A percentile compares a stretch with the other conserved stretches of the same genome.
phyloP scores from a whole-genome alignment of 2,888 invertebrate species.

The Pomacea canaliculata region DNA sequence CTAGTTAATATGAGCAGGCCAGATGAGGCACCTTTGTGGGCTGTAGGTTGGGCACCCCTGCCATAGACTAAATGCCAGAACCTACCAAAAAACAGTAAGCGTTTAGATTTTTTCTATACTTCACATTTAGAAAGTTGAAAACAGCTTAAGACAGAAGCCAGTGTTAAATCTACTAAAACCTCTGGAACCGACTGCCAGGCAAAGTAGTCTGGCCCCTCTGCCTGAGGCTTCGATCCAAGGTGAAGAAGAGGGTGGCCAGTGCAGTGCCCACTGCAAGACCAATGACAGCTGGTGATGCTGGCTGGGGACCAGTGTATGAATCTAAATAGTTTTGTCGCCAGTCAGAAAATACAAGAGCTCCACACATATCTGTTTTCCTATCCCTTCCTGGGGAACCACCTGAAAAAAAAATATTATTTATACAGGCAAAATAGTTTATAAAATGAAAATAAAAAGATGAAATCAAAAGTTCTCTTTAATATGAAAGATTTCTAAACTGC shows the following conservation, averaged over 20 bases:
- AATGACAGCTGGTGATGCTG: slow-evolving; percentile 34
- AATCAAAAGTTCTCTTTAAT: neutral
- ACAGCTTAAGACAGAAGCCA: too few species aligned
- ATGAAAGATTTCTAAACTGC: too few species aligned
- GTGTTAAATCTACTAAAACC: slow-evolving; percentile 13
- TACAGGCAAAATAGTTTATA: neutral
- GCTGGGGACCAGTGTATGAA: slow-evolving; percentile 29
- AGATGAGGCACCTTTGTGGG: too few species aligned
- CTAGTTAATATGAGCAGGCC: too few species aligned
- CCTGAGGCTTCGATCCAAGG: slow-evolving; percentile 35
- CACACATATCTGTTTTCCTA: slow-evolving; percentile 24
- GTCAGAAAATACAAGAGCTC: slow-evolving; percentile 29
- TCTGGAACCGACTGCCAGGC: slow-evolving; percentile 29
- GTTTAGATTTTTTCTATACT: too few species aligned
- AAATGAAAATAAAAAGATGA: neutral
- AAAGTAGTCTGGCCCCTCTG: slow-evolving; percentile 26
- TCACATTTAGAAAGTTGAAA: too few species aligned
- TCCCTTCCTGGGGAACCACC: slow-evolving; percentile 19
- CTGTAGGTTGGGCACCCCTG: too few species aligned
- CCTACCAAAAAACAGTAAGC: too few species aligned
- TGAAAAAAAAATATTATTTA: slow-evolving; percentile 4
- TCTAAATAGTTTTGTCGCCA: slow-evolving; percentile 35
- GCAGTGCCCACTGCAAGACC: slow-evolving; percentile 34
- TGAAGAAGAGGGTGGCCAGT: slow-evolving; percentile 27
- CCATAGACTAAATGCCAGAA: too few species aligned